Evolutionary conservation across 2,888 invertebrate genomes (phyloP), one percentile per base, ranked within the genome.

Genomic region (Tinea semifulvella): DNA sequence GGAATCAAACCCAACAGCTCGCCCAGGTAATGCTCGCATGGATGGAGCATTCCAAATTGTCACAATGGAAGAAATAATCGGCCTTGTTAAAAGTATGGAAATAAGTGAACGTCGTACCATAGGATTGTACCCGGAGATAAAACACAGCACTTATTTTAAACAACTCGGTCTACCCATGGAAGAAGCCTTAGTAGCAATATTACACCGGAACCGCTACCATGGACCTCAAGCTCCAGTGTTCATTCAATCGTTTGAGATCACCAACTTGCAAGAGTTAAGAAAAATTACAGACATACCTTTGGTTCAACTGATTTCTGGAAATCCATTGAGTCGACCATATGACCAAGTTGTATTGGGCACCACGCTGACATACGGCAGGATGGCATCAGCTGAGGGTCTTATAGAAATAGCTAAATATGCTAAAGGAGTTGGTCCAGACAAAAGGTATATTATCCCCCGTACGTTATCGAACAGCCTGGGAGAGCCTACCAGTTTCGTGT

Each of bases 1-100:
- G 2, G 47, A 47, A 35, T 20, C 44, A 3, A 45, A 44, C 8
- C 47, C 47, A 10, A n/a, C 7, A 5, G 27, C 13, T 7, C 19
- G 47, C 31, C 47, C 47, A n/a, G 47, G 47, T 11, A 47, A 47
- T 27, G 43, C 36, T 16, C 42, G 45, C n/a, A 42, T 45, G 45
- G 43, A 47, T 19, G 11, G 17, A 10, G 26, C 45, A n/a, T 47
- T 45, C 27, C 8, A 38, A 25, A 44, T 47, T 25, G 38, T 43
- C 2, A 47, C 47, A 3, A 14, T 47, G 1, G 40, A 47, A 38
- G 47, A 47, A n/a, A 47, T 47, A 16, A 38, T 47, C 18, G 38
- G 42, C 8, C 28, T 47, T 6, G 45, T 45, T 5, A 42, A 47
- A 42, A 27, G 47, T 18, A 45, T 47, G 47, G 28, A 47, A 25